A percentile compares a stretch with the other conserved stretches of the same genome.
These are phyloP conservation scores for Chironomus riparius DNA, from an alignment of 2,888 invertebrate species.

Conservation along the genomic window DNA sequence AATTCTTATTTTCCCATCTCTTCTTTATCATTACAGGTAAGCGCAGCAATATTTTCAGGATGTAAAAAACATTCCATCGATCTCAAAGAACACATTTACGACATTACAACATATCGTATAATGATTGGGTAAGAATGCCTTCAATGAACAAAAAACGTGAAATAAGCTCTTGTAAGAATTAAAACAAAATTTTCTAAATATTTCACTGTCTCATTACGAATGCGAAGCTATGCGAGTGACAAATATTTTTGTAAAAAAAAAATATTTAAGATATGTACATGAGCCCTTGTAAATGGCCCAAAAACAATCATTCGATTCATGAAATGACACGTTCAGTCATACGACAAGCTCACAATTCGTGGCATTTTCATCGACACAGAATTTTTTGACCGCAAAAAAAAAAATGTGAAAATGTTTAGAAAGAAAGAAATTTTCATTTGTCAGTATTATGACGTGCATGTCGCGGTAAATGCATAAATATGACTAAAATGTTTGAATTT, in stretches of 20 bases:
- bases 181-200: not conserved
- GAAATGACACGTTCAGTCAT: slow-evolving; percentile 25
- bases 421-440: not conserved
- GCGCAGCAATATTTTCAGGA: slow-evolving; percentile 1
- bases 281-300: not conserved
- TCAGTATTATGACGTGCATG: not conserved
- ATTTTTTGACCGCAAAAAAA: not conserved
- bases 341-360: not conserved
- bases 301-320: not conserved
- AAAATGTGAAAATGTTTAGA: not conserved
- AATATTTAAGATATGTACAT: not conserved
- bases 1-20: not conserved
- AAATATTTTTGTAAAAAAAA: not conserved
- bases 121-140: not conserved
- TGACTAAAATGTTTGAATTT: no score
- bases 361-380: not conserved
- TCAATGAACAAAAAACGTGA: not conserved
- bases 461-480: no score
- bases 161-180: not conserved
- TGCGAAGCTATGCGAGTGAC: not conserved
- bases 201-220: not conserved
- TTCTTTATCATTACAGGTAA: slow-evolving; percentile 20
- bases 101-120: not conserved
- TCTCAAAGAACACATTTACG: not conserved
- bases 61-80: not conserved